Evolutionary conservation across 2,888 invertebrate species (phyloP).

Genomic region (Tetropium fuscum): DNA sequence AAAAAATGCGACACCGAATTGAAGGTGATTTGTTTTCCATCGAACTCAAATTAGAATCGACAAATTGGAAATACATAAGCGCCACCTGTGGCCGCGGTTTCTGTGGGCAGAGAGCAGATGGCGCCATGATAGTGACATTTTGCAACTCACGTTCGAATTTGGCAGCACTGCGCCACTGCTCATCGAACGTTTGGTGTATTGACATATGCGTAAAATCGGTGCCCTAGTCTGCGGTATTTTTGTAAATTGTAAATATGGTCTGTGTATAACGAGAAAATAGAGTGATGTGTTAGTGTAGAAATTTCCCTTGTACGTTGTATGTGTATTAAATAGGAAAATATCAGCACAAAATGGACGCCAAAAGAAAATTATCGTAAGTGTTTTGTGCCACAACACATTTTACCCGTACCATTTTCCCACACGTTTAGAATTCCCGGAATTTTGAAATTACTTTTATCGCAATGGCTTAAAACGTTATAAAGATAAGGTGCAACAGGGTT

Average conservation of each 20-base stretch:
- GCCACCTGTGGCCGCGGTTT: too few relatives aligned
- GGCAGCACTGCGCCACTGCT: slow-evolving; percentile 24
- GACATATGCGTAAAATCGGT: slow-evolving; percentile 37
- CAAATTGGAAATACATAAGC: too few relatives aligned
- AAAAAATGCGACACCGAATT: too few relatives aligned
- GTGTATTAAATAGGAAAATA: slow-evolving; percentile 33
- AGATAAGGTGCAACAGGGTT: neutral
- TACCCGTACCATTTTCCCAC: neutral
- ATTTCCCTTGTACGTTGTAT: slow-evolving; percentile 34
- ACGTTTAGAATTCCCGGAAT: slow-evolving; percentile 4
- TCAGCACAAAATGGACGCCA: slow-evolving; percentile 47
- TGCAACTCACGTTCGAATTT: slow-evolving; percentile 6
- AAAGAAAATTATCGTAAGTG: slow-evolving; percentile 53
- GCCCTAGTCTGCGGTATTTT: slow-evolving; percentile 33
- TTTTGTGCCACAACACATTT: slow-evolving; percentile 13
- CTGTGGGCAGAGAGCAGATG: too few relatives aligned
- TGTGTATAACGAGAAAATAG: slow-evolving; percentile 8
- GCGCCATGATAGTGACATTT: slow-evolving; percentile 17
- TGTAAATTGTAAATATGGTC: slow-evolving; percentile 34
- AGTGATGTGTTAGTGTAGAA: slow-evolving; percentile 38
- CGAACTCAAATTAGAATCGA: too few relatives aligned
- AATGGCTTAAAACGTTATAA: neutral
- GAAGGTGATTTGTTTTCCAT: too few relatives aligned
- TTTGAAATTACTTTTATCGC: neutral
- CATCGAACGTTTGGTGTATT: slow-evolving; percentile 40